phyloP scores from a whole-genome alignment of 2,797 vertebrate species.

The Notolepis coatsorum region DNA sequence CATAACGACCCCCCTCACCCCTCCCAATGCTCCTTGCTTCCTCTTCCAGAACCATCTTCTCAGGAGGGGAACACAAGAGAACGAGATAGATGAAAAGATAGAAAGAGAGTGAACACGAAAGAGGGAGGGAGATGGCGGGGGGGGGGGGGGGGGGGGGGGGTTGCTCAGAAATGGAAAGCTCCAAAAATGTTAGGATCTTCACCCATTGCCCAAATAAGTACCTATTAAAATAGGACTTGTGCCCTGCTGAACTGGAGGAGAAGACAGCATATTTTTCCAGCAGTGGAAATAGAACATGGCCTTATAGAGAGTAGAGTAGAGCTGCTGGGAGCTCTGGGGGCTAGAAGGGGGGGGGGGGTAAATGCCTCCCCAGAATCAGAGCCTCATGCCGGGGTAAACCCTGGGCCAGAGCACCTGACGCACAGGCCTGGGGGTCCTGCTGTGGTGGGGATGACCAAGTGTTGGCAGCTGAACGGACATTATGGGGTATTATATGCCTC shows the following conservation, averaged over 20 bases:
- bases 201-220: slow-evolving; percentile 85
- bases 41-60: background rate
- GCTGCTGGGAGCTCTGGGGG: slow-evolving; percentile 48
- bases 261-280: slow-evolving; percentile 58
- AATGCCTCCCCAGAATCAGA: slow-evolving; percentile 72
- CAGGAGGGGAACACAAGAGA: background rate
- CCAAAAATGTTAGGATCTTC: slow-evolving; percentile 67
- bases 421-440: slow-evolving; percentile 25
- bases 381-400: slow-evolving; percentile 57
- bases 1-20: background rate
- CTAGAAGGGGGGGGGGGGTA: slow-evolving; percentile 73
- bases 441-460: slow-evolving; percentile 34
- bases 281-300: slow-evolving; percentile 84
- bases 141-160: slow-evolving; percentile 1
- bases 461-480: slow-evolving; percentile 37
- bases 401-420: slow-evolving; percentile 28
- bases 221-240: slow-evolving; percentile 73
- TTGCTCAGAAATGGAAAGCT: too few relatives aligned
- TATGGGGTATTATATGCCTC: background rate
- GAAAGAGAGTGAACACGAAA: slow-evolving; percentile 15
- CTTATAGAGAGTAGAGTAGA: slow-evolving; percentile 78
- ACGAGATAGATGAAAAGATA: slow-evolving; percentile 7
- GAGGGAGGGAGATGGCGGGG: background rate
- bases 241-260: slow-evolving; percentile 67
- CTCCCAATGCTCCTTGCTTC: background rate